These are phyloP conservation scores for Scytalopus superciliaris DNA, from an alignment of 2,113 vertebrate genomes.

Conservation along the genomic window DNA sequence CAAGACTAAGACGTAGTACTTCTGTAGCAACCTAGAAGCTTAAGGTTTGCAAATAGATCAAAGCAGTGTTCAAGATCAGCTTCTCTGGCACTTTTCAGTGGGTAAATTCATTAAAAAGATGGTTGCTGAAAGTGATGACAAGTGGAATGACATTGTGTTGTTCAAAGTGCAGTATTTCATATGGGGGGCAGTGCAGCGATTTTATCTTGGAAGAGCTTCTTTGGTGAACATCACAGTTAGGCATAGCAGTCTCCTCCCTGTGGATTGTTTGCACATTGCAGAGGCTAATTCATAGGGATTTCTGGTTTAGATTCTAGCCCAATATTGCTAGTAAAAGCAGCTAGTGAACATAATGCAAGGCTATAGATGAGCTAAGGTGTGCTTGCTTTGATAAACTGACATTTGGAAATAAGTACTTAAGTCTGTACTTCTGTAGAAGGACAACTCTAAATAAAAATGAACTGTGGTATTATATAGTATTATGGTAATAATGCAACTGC, in stretches of 20 bases:
- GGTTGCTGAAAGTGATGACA: neutral
- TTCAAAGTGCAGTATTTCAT: neutral
- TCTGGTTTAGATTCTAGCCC: neutral
- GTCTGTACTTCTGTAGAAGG: neutral
- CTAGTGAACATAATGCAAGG: neutral
- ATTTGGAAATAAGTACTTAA: neutral
- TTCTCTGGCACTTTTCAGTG: neutral
- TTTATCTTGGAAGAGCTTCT: neutral
- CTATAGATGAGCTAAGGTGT: neutral
- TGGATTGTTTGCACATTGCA: neutral
- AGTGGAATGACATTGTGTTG: neutral
- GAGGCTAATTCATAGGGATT: neutral
- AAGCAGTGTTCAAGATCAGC: neutral
- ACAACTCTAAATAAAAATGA: neutral
- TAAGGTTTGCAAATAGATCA: neutral
- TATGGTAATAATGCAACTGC: neutral
- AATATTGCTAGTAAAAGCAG: neutral
- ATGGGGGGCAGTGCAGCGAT: accelerated
- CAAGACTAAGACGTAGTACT: neutral
- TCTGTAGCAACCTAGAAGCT: neutral
- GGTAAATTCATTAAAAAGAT: neutral
- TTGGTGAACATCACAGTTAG: neutral
- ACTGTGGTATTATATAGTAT: neutral
- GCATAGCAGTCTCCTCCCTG: neutral
- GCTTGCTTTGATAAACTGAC: neutral